Evolutionary conservation across 1,140 invertebrate species (phyloP).

Genomic region (Samia ricini): DNA sequence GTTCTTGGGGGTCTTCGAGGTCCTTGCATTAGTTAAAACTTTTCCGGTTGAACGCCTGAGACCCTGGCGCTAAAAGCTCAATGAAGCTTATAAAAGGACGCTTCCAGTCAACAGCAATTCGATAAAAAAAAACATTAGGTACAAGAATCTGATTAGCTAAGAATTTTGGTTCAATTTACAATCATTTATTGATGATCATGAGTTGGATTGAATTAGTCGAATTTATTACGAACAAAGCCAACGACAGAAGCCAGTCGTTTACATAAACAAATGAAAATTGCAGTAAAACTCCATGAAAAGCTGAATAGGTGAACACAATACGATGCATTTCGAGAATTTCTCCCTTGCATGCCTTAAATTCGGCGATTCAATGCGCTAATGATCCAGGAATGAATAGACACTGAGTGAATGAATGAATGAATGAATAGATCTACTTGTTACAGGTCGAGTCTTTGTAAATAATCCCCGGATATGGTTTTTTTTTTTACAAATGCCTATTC

Average conservation of each 20-base stretch:
- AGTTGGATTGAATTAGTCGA: background rate
- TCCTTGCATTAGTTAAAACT: no score
- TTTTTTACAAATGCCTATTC: background rate
- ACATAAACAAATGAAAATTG: background rate
- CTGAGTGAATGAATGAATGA: background rate
- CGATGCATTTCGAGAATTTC: background rate
- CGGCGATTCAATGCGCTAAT: constrained; percentile 33
- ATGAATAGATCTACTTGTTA: background rate
- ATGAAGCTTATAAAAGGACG: no score
- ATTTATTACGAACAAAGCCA: background rate
- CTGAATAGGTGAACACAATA: constrained; percentile 3
- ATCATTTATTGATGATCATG: no score
- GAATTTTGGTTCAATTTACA: no score
- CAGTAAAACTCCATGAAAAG: background rate
- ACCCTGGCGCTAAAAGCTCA: no score
- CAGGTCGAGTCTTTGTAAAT: background rate
- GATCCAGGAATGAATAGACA: constrained; percentile 23
- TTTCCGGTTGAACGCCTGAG: no score
- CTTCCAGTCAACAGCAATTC: no score
- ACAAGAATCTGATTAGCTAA: no score
- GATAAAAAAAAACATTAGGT: no score
- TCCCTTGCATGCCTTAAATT: constrained; percentile 20
- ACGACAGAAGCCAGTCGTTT: background rate
- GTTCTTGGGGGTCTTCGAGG: no score
- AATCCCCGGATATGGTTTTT: background rate